These are phyloP conservation scores for Nautilus pompilius DNA, from an alignment of 1,140 invertebrate genomes.

Conservation along the genomic window DNA sequence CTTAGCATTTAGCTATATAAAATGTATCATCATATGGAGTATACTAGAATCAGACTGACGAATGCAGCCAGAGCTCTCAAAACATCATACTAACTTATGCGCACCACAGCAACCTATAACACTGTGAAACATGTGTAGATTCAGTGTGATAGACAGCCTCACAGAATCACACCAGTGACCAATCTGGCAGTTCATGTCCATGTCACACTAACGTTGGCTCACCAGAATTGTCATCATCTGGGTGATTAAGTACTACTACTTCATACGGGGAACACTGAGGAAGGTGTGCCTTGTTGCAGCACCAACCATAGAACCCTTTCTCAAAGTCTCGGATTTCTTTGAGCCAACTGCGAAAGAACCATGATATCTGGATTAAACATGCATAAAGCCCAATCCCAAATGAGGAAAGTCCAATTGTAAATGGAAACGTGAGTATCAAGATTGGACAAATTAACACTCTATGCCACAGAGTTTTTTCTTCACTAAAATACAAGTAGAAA, in stretches of 20 bases:
- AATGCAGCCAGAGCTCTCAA: no score
- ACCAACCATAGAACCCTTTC: constrained; percentile 77
- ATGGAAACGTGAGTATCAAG: constrained; percentile 69
- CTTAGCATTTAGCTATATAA: no score
- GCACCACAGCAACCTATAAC: no score
- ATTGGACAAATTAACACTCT: constrained; percentile 64
- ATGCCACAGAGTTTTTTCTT: constrained; percentile 62
- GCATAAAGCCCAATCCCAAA: constrained; percentile 68
- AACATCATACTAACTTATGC: no score
- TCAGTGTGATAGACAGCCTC: no score
- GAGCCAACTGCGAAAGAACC: constrained; percentile 67
- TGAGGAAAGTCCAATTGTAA: constrained; percentile 67
- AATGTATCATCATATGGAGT: no score
- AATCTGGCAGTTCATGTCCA: no score
- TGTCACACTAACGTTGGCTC: no score
- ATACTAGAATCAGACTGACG: no score
- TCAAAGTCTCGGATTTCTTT: constrained; percentile 72
- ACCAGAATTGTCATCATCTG: no score
- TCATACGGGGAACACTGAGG: constrained; percentile 71
- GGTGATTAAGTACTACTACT: constrained; percentile 49
- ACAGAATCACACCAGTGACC: no score
- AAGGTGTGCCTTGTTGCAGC: constrained; percentile 66
- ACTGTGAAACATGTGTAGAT: no score
- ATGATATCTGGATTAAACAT: constrained; percentile 67
- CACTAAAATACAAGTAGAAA: constrained; percentile 68